A percentile compares a stretch with the other conserved stretches of the same genome.
Conservation (phyloP, 2,113 vertebrate genomes). For the Tricholaema leucomelas region DNA sequence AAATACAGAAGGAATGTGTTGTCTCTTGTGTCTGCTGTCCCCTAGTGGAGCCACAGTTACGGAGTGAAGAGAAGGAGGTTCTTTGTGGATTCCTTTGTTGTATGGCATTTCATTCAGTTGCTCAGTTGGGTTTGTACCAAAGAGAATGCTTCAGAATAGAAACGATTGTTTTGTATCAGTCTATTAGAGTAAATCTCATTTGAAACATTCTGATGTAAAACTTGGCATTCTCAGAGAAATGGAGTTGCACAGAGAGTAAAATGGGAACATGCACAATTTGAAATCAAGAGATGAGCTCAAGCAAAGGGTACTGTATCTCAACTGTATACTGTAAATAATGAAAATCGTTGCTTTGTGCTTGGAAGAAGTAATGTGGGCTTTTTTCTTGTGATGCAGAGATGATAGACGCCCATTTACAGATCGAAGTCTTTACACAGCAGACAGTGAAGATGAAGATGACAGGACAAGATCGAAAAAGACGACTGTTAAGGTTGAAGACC, state of each 20-base stretch:
- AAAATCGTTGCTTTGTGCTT: neutral
- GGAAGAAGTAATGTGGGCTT: neutral
- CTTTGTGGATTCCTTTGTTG: neutral
- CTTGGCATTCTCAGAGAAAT: neutral
- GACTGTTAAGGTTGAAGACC: conserved; percentile 74
- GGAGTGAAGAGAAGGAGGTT: neutral
- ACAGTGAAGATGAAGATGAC: conserved; percentile 81
- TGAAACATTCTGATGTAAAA: neutral
- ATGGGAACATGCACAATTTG: rapidly evolving
- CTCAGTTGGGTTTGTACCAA: neutral
- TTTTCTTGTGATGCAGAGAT: conserved; percentile 70
- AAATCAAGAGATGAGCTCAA: neutral
- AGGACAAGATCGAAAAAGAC: conserved; percentile 65
- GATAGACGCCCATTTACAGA: conserved; percentile 75
- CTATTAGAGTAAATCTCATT: neutral
- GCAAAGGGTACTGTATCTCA: neutral
- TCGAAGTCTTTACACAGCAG: conserved; percentile 75
- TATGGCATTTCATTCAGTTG: neutral
- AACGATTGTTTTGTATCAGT: neutral
- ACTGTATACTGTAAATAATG: neutral
- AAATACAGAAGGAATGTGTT: neutral
- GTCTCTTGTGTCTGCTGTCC: conserved; percentile 52
- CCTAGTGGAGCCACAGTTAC: conserved; percentile 1
- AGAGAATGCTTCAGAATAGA: neutral
- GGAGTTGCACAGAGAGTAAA: neutral